Evolutionary conservation across 2,113 vertebrate genomes (phyloP), one percentile per base, ranked within the genome.

Genomic region (Chaenogobius annularis): DNA sequence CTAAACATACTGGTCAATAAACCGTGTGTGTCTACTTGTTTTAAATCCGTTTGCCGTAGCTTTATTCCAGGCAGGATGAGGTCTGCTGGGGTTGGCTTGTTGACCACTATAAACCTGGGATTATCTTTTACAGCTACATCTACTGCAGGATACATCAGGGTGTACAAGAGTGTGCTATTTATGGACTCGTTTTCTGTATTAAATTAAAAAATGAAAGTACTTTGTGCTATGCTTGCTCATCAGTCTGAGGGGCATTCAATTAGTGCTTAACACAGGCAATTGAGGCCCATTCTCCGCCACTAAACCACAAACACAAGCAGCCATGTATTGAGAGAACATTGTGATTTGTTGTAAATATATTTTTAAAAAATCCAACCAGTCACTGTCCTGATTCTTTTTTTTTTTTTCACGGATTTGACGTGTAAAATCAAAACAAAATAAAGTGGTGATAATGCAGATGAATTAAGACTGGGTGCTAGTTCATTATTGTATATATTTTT

Each of bases 1-100:
- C 93, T 95, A 94, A 94, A 95, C 94, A 94, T 94, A 94, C 92
- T 97, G 95, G 93, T 97, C 96, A 96, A 97, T 97, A 97, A 98
- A 94, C 94, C 94, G 94, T 96, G 94, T 93, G 94, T 97, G 95
- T 96, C 94, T 94, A 94, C 95, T 96, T 95, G 96, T 96, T 96
- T 96, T 94, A 95, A 87, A 93, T 81, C 88, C 88, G 92, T 94
- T 94, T 94, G 87, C 66, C 82, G 82, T 80, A 87, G 86, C 77
- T 90, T 93, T 77, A 87, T 93, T 91, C 79, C 80, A 79, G 85
- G 70, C 64, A 79, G 84, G 76, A 72, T 52, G 81, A 81, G 77
- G 78, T 81, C 58, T 80, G 44, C 65, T 77, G 76, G 75, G 47
- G 61, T 62, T 46, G 47, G n/a, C 50, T 61, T 54, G 46, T 40